phyloP scores from a whole-genome alignment of 2,888 invertebrate genomes.

The Gymnosoma rotundatum region DNA sequence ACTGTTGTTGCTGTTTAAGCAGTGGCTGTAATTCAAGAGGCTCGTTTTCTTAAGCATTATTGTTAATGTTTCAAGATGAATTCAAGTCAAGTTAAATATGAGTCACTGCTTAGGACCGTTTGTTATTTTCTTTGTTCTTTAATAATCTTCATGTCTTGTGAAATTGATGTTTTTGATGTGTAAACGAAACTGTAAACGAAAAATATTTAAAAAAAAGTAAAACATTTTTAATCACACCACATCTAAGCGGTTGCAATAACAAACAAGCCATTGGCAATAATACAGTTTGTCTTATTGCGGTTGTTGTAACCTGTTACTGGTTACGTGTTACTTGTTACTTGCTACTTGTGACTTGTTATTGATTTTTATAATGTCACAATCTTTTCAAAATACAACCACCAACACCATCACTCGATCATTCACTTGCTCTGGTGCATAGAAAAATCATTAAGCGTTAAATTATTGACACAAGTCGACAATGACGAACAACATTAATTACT shows the following conservation, averaged over 20 bases:
- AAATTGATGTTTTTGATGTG: background rate
- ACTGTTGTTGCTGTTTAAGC: background rate
- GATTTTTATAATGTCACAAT: slow-evolving; percentile 56
- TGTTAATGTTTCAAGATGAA: background rate
- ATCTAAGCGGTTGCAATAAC: slow-evolving; percentile 9
- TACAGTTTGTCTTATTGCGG: slow-evolving; percentile 40
- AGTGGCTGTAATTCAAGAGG: background rate
- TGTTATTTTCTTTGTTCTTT: background rate
- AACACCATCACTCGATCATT: slow-evolving; percentile 17
- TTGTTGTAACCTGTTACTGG: slow-evolving; percentile 35
- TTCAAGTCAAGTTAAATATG: background rate
- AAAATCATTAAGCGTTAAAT: slow-evolving; percentile 65
- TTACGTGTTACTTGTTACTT: background rate
- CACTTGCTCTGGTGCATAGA: slow-evolving; percentile 26
- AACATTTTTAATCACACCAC: slow-evolving; percentile 49
- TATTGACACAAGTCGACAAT: slow-evolving; percentile 57
- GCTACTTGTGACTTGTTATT: slow-evolving; percentile 31
- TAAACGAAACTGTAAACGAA: slow-evolving; percentile 21
- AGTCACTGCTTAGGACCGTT: background rate
- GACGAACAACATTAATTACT: slow-evolving; percentile 45
- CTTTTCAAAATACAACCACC: slow-evolving; percentile 35
- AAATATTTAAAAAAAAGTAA: slow-evolving; percentile 1
- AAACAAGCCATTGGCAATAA: slow-evolving; percentile 33
- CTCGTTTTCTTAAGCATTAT: slow-evolving; percentile 9
- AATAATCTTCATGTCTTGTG: background rate